Evolutionary conservation across 2,888 invertebrate genomes (phyloP).

Genomic region (Eugnorisma glareosa): DNA sequence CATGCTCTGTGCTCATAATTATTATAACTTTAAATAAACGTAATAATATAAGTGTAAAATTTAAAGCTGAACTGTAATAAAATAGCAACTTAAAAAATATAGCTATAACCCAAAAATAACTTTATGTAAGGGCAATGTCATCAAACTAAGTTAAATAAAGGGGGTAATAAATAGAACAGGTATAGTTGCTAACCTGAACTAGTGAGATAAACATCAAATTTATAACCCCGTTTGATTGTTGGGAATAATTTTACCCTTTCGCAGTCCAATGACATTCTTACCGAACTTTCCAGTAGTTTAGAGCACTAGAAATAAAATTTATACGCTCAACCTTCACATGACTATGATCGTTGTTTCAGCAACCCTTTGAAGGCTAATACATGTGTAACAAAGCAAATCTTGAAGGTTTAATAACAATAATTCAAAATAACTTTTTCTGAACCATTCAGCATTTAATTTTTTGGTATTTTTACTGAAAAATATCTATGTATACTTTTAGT

Average conservation of each 20-base stretch:
- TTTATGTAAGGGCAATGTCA: constrained; percentile 50
- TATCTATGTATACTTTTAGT: background rate
- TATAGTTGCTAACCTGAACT: constrained; percentile 94
- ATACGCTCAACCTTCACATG: constrained; percentile 81
- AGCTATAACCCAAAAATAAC: constrained; percentile 49
- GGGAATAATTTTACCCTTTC: constrained; percentile 95
- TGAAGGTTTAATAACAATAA: background rate
- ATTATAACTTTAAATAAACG: constrained; percentile 25
- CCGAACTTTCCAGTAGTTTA: constrained; percentile 94
- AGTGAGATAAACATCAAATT: constrained; percentile 96
- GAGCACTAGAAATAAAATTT: constrained; percentile 91
- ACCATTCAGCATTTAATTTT: background rate
- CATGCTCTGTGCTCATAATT: constrained; percentile 28
- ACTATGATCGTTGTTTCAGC: constrained; percentile 1
- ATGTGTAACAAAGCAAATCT: background rate
- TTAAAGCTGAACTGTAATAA: constrained; percentile 23
- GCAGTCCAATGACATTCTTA: constrained; percentile 93
- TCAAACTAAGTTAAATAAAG: constrained; percentile 65
- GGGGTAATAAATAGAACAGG: constrained; percentile 53
- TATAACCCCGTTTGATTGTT: constrained; percentile 95
- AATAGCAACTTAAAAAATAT: constrained; percentile 21
- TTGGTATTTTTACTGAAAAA: background rate
- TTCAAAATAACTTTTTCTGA: background rate
- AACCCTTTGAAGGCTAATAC: constrained; percentile 42
- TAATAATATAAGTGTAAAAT: constrained; percentile 2